A percentile compares a stretch with the other conserved stretches of the same genome.
phyloP scores from a whole-genome alignment of 2,113 vertebrate genomes.

The Pholis gunnellus region DNA sequence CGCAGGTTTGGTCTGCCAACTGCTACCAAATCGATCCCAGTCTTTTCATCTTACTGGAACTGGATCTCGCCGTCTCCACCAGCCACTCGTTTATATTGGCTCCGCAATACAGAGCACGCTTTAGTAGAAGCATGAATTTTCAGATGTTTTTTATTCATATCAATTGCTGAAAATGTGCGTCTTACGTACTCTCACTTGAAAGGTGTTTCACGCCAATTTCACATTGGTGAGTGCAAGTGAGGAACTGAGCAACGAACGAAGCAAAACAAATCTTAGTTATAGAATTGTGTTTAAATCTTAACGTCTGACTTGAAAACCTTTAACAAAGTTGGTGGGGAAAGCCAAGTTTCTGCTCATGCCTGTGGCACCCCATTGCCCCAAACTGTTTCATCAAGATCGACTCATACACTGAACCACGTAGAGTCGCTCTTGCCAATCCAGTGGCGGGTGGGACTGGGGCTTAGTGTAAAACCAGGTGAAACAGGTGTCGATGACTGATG shows the following conservation, averaged over 20 bases:
- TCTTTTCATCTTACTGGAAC: slow-evolving; percentile 10
- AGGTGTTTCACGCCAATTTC: neutral
- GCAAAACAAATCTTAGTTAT: neutral
- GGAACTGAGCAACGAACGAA: neutral
- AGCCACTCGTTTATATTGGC: slow-evolving; percentile 12
- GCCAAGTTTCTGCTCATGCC: neutral
- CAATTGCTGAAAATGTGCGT: neutral
- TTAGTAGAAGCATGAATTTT: neutral
- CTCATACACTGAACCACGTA: neutral
- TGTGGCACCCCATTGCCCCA: neutral
- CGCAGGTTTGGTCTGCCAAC: neutral
- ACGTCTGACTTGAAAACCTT: neutral
- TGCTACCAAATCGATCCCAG: neutral
- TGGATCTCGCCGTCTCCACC: neutral
- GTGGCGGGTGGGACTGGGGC: neutral
- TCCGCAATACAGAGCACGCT: neutral
- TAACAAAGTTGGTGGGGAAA: neutral
- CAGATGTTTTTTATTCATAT: neutral
- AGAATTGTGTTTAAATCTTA: neutral
- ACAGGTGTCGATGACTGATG: neutral
- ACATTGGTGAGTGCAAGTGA: neutral
- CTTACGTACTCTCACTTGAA: neutral
- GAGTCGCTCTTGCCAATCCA: neutral
- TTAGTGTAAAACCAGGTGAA: neutral
- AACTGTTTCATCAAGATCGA: neutral